Conservation (phyloP, 2,797 vertebrate species). For the Pseudomugil gertrudae region DNA sequence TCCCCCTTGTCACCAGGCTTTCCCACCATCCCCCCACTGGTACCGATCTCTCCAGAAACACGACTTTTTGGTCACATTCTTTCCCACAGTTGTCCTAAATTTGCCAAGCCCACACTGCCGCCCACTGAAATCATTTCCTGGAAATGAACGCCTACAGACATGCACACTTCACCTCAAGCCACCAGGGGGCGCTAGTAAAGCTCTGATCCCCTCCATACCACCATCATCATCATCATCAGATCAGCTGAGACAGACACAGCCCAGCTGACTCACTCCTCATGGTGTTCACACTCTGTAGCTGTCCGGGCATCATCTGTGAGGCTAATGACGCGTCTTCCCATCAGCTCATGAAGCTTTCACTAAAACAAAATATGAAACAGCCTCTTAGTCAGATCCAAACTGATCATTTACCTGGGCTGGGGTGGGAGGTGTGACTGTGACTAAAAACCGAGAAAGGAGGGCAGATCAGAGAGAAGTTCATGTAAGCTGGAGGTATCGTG, state of each 20-base stretch:
- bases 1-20: neutral
- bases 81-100: constrained; percentile 45
- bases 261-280: too few species aligned
- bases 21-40: constrained; percentile 5
- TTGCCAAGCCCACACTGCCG: constrained; percentile 34
- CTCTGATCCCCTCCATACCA: neutral
- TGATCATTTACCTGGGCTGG: too few species aligned
- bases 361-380: constrained; percentile 3
- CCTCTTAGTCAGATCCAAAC: constrained; percentile 35
- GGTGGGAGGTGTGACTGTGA: too few species aligned
- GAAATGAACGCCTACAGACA: constrained; percentile 36
- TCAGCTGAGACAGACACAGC: constrained; percentile 25
- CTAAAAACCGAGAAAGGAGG: too few species aligned
- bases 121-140: constrained; percentile 68
- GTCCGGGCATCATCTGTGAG: neutral
- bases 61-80: constrained; percentile 49
- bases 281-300: neutral
- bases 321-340: neutral
- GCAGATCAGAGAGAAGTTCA: too few species aligned
- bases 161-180: constrained; percentile 16
- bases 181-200: constrained; percentile 38
- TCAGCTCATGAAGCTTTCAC: neutral
- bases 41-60: constrained; percentile 23
- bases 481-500: too few species aligned
- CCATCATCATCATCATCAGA: too few species aligned